A percentile compares a stretch with the other conserved stretches of the same genome.
Evolutionary conservation across 2,888 invertebrate genomes (phyloP).

Genomic region (Gastracanthus pulcherrimus): DNA sequence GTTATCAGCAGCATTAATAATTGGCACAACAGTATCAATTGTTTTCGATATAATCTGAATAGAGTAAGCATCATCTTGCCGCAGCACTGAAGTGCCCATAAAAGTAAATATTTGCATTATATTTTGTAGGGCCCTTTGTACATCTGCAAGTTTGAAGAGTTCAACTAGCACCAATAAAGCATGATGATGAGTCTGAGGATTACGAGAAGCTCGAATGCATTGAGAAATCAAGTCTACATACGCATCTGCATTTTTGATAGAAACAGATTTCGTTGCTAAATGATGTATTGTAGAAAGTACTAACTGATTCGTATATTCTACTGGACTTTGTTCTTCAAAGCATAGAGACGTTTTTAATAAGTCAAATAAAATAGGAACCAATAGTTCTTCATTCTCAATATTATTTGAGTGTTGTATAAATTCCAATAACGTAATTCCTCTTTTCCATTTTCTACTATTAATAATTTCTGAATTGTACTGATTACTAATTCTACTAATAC

Average conservation of each 20-base stretch:
- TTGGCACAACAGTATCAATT: constrained; percentile 93
- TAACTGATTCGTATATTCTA: constrained; percentile 94
- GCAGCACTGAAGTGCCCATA: constrained; percentile 94
- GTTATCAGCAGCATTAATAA: constrained; percentile 79
- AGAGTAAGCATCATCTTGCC: constrained; percentile 96
- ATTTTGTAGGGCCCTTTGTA: constrained; percentile 83
- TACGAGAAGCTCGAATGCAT: constrained; percentile 92
- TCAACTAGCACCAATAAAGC: constrained; percentile 90
- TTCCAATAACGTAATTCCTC: constrained; percentile 89
- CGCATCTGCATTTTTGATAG: constrained; percentile 78
- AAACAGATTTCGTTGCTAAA: constrained; percentile 63
- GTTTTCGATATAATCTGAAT: constrained; percentile 95
- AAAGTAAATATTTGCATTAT: constrained; percentile 99
- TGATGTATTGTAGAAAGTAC: constrained; percentile 88
- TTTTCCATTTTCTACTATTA: constrained; percentile 86
- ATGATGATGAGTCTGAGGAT: constrained; percentile 97
- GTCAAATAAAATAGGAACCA: constrained; percentile 88
- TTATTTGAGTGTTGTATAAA: constrained; percentile 92
- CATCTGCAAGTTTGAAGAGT: constrained; percentile 70
- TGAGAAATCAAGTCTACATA: constrained; percentile 91
- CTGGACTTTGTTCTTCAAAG: constrained; percentile 88
- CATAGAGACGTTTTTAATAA: constrained; percentile 88
- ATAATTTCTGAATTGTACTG: constrained; percentile 79
- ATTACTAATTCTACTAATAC: constrained; percentile 36
- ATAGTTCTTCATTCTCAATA: constrained; percentile 82